phyloP scores from a whole-genome alignment of 2,888 invertebrate genomes.

The Phragmatobia fuliginosa region DNA sequence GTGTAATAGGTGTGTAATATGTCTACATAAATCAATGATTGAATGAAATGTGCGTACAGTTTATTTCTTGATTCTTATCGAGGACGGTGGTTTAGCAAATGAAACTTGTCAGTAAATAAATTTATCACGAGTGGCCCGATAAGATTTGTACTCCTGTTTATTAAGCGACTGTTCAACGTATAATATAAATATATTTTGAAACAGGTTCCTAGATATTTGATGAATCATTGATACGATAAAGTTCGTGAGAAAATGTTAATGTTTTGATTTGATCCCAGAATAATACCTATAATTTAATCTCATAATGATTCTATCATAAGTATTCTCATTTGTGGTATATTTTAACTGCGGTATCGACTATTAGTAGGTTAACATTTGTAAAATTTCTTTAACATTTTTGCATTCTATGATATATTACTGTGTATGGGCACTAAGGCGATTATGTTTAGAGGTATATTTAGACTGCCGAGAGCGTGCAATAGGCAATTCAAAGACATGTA shows the following conservation, averaged over 20 bases:
- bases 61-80: constrained; percentile 62
- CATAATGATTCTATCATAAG: constrained; percentile 19
- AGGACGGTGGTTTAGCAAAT: constrained; percentile 60
- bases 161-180: constrained; percentile 48
- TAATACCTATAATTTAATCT: constrained; percentile 25
- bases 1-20: constrained; percentile 15
- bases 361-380: constrained; percentile 4
- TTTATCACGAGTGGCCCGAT: constrained; percentile 63
- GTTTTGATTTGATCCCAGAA: constrained; percentile 23
- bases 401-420: neutral
- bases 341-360: constrained; percentile 6
- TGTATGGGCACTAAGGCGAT: neutral
- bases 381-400: no score
- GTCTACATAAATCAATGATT: constrained; percentile 39
- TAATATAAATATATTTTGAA: constrained; percentile 56
- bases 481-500: no score
- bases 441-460: neutral
- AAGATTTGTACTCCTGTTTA: constrained; percentile 62
- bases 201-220: constrained; percentile 54
- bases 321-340: constrained; percentile 5
- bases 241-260: constrained; percentile 43
- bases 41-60: constrained; percentile 43
- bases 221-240: constrained; percentile 60
- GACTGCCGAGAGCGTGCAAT: neutral
- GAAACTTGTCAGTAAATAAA: constrained; percentile 66